A percentile compares a stretch with the other conserved stretches of the same genome.
Conservation (phyloP, 2,888 invertebrate species). For the Ferdinandea cuprea region DNA sequence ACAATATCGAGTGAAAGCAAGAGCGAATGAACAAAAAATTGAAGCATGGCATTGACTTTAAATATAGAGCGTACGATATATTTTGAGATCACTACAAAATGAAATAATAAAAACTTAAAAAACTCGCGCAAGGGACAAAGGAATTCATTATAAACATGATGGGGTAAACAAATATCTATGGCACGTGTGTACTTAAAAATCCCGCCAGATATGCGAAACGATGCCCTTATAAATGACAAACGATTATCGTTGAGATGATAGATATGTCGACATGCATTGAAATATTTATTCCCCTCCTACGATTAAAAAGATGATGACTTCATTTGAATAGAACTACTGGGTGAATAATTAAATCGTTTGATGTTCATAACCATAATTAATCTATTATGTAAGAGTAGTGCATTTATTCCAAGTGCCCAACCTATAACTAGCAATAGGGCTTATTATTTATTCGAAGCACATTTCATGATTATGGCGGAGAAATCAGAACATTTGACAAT, state of each 20-base stretch:
- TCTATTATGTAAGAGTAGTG: slow-evolving; percentile 16
- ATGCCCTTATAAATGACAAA: slow-evolving; percentile 40
- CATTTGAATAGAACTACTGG: slow-evolving; percentile 38
- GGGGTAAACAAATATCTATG: slow-evolving; percentile 58
- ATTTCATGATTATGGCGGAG: slow-evolving; percentile 3
- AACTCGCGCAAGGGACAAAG: slow-evolving; percentile 37
- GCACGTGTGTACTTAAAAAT: slow-evolving; percentile 44
- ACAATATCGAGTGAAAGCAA: slow-evolving; percentile 29
- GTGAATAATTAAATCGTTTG: slow-evolving; percentile 53
- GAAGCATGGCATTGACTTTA: slow-evolving; percentile 56
- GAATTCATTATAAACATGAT: slow-evolving; percentile 40
- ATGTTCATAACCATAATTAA: slow-evolving; percentile 33
- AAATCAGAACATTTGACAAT: slow-evolving; percentile 35
- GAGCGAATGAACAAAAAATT: slow-evolving; percentile 47
- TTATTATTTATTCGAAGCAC: slow-evolving; percentile 36
- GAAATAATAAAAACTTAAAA: not conserved
- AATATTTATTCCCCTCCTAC: not conserved
- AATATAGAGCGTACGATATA: slow-evolving; percentile 33
- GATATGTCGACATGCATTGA: slow-evolving; percentile 36
- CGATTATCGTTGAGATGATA: slow-evolving; percentile 42
- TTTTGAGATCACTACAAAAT: not conserved
- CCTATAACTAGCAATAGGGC: slow-evolving; percentile 11
- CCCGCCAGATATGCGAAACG: slow-evolving; percentile 24
- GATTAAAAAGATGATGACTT: slow-evolving; percentile 43
- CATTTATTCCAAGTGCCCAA: slow-evolving; percentile 17